Percentiles rank a stretch among this genome's conserved stretches.
Conservation (phyloP, 37 sponge, comb jelly and placozoan genomes). For the Lycopodina hypogea region DNA sequence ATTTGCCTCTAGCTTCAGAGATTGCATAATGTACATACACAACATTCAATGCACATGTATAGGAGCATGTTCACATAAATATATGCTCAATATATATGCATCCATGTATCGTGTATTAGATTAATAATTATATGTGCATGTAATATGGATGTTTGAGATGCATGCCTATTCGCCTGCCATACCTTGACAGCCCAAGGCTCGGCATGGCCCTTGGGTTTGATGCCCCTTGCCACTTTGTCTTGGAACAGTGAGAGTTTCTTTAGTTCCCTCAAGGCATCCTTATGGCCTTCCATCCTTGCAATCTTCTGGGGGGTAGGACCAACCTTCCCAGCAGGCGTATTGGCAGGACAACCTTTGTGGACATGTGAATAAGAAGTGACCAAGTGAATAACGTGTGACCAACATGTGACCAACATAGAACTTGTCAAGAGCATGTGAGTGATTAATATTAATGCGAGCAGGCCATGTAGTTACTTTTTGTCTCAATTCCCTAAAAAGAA, state of each 20-base stretch:
- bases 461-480: too few relatives aligned
- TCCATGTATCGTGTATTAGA: too few relatives aligned
- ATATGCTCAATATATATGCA: too few relatives aligned
- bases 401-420: background rate
- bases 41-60: too few relatives aligned
- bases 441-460: too few relatives aligned
- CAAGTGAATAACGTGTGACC: background rate
- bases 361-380: conserved; percentile 2
- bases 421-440: background rate
- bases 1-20: too few relatives aligned
- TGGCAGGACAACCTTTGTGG: conserved; percentile 86
- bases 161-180: too few relatives aligned
- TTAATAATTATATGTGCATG: too few relatives aligned
- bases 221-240: conserved; percentile 73
- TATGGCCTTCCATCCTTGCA: conserved; percentile 71
- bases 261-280: conserved; percentile 83
- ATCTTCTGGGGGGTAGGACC: conserved; percentile 78
- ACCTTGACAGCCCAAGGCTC: conserved; percentile 83
- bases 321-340: conserved; percentile 41
- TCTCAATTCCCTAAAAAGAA: too few relatives aligned
- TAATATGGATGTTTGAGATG: too few relatives aligned
- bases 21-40: too few relatives aligned
- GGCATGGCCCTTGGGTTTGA: conserved; percentile 80
- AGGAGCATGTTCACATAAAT: too few relatives aligned
- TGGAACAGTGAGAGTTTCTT: conserved; percentile 76